phyloP scores from a whole-genome alignment of 2,888 invertebrate genomes.

The Hydropsyche betteni region DNA sequence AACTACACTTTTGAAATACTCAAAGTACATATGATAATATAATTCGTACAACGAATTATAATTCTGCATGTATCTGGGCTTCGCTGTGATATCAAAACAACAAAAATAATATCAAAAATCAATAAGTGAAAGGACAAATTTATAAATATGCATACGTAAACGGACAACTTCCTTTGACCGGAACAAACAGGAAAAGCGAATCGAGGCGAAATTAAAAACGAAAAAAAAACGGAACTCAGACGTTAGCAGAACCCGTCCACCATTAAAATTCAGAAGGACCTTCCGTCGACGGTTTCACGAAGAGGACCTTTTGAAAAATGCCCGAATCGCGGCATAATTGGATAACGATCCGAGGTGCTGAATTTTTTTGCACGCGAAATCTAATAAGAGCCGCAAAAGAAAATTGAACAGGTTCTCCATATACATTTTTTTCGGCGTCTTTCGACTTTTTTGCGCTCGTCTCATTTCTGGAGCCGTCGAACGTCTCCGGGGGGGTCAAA shows the following conservation, averaged over 20 bases:
- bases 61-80: no score
- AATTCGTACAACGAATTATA: no score
- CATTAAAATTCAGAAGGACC: background rate
- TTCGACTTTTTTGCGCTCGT: no score
- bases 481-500: slow-evolving; percentile 24
- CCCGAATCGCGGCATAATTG: background rate
- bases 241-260: background rate
- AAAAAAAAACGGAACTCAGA: background rate
- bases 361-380: slow-evolving; percentile 13
- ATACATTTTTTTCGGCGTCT: background rate
- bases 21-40: no score
- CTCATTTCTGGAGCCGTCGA: background rate
- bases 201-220: background rate
- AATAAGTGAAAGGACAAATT: background rate
- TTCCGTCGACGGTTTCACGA: no score
- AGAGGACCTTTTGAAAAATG: no score
- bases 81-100: background rate
- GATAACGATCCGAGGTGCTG: background rate
- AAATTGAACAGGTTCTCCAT: slow-evolving; percentile 14
- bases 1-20: no score
- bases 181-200: background rate
- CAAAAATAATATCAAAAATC: background rate
- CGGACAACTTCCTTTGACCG: background rate
- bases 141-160: background rate
- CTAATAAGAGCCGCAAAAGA: slow-evolving; percentile 27